Evolutionary conservation across 1,140 invertebrate species (phyloP), one percentile per base, ranked within the genome.

Genomic region (Cyrtorhinus lividipennis): DNA sequence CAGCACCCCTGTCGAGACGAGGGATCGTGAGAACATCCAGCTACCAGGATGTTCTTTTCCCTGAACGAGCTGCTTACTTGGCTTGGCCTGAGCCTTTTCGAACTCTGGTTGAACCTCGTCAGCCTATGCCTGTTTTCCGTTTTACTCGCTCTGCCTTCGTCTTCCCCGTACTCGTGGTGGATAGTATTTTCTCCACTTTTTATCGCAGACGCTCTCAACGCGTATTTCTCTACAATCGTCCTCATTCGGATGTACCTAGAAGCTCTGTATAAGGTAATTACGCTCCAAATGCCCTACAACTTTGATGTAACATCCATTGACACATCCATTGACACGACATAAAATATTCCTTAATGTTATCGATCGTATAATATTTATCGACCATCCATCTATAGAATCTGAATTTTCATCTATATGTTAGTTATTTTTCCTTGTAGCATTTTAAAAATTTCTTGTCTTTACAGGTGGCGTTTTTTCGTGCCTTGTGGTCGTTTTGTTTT

Each of bases 1-100:
- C n/a, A n/a, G n/a, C n/a, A n/a, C n/a, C n/a, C n/a, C n/a, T n/a
- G n/a, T n/a, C n/a, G n/a, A n/a, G n/a, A n/a, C n/a, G n/a, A n/a
- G n/a, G n/a, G n/a, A n/a, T n/a, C n/a, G n/a, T n/a, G n/a, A n/a
- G n/a, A n/a, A n/a, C n/a, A n/a, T n/a, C n/a, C n/a, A n/a, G n/a
- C n/a, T n/a, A n/a, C n/a, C n/a, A n/a, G n/a, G n/a, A 92, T 92
- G 89, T 91, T 94, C 76, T 94, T 91, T 75, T 88, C 85, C 56
- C 72, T 95, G 24, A 82, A 86, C 67, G 92, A 97, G 75, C 76
- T 95, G 57, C 87, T 91, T n/a, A 81, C 84, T 62, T 96, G 92
- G 93, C 78, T 96, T 25, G 91, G 92, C 66, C 76, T 96, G 60
- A 95, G 92, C 2, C 82, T 90, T 27, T 95, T 95, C 76, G 93